A percentile compares a stretch with the other conserved stretches of the same genome.
Evolutionary conservation across 2,888 invertebrate species (phyloP).

Genomic region (Kuschelorhynchus macadamiae): DNA sequence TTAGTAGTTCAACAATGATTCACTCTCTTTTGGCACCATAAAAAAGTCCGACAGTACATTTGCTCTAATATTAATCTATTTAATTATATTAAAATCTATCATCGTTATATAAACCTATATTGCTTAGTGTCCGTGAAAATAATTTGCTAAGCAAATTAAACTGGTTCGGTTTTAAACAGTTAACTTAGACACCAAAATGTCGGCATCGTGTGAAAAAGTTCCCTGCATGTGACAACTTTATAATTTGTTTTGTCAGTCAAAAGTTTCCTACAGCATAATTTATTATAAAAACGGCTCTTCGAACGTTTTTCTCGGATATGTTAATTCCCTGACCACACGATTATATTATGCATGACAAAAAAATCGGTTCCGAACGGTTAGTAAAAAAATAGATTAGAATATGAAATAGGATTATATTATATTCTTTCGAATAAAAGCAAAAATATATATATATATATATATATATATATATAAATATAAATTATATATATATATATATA

Average conservation of each 20-base stretch:
- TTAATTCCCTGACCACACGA: constrained; percentile 45
- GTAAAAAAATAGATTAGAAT: constrained; percentile 8
- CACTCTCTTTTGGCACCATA: too few species aligned
- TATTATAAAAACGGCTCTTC: constrained; percentile 37
- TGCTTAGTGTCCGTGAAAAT: too few species aligned
- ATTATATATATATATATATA: too few species aligned
- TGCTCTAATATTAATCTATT: too few species aligned
- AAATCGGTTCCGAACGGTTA: constrained; percentile 4
- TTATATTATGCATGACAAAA: constrained; percentile 32
- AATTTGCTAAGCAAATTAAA: constrained; percentile 11
- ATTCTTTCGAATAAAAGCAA: constrained; percentile 2
- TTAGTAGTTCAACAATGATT: too few species aligned
- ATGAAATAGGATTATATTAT: constrained; percentile 4
- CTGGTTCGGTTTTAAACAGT: constrained; percentile 17
- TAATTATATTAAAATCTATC: too few species aligned
- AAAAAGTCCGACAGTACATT: too few species aligned
- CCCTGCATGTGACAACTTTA: constrained; percentile 46
- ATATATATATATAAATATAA: too few species aligned
- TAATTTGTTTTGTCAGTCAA: constrained; percentile 50
- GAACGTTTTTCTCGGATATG: constrained; percentile 45
- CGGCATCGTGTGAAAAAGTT: constrained; percentile 33
- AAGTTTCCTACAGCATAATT: constrained; percentile 47
- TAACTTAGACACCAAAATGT: constrained; percentile 27
- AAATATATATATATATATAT: not conserved
- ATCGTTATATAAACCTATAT: too few species aligned